Evolutionary conservation across 64 coral and sea anemone genomes (phyloP).

Genomic region (Porites australiensis): DNA sequence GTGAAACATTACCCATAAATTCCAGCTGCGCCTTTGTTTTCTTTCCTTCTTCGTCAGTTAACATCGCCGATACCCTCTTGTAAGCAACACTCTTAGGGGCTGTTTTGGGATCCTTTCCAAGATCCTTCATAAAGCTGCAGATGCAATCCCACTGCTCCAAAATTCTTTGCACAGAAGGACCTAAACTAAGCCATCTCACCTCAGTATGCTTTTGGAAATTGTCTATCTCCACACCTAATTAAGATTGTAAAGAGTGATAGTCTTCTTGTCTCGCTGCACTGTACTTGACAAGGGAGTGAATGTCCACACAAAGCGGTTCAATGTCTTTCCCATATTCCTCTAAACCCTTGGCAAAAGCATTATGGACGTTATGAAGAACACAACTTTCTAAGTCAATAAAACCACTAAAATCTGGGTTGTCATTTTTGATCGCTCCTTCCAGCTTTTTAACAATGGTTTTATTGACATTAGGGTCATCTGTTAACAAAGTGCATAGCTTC

Average conservation of each 20-base stretch:
- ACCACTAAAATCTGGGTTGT: slow-evolving; percentile 55
- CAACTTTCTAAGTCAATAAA: slow-evolving; percentile 50
- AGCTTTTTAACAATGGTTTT: slow-evolving; percentile 75
- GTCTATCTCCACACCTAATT: slow-evolving; percentile 27
- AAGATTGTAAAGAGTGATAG: slow-evolving; percentile 17
- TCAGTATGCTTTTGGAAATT: slow-evolving; percentile 72
- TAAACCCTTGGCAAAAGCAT: slow-evolving; percentile 57
- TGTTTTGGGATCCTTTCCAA: slow-evolving; percentile 69
- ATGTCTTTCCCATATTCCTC: slow-evolving; percentile 60
- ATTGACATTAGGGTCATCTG: slow-evolving; percentile 78
- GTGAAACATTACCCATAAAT: slow-evolving; percentile 74
- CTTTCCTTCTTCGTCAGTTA: slow-evolving; percentile 46
- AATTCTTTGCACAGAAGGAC: slow-evolving; percentile 57
- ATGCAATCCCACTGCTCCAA: slow-evolving; percentile 68
- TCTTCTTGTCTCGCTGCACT: slow-evolving; percentile 52
- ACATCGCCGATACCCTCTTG: slow-evolving; percentile 63
- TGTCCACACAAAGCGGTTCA: slow-evolving; percentile 39
- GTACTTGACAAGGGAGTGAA: slow-evolving; percentile 52
- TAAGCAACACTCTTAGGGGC: slow-evolving; percentile 41
- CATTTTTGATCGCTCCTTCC: slow-evolving; percentile 51
- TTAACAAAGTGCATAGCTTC: slow-evolving; percentile 68
- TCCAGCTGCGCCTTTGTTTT: slow-evolving; percentile 70
- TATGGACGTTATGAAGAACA: slow-evolving; percentile 59
- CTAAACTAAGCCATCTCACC: slow-evolving; percentile 71
- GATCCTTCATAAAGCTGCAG: slow-evolving; percentile 63